Percentiles rank a stretch among this genome's conserved stretches.
Evolutionary conservation across 2,797 vertebrate species (phyloP).

Genomic region (Callimico goeldii): DNA sequence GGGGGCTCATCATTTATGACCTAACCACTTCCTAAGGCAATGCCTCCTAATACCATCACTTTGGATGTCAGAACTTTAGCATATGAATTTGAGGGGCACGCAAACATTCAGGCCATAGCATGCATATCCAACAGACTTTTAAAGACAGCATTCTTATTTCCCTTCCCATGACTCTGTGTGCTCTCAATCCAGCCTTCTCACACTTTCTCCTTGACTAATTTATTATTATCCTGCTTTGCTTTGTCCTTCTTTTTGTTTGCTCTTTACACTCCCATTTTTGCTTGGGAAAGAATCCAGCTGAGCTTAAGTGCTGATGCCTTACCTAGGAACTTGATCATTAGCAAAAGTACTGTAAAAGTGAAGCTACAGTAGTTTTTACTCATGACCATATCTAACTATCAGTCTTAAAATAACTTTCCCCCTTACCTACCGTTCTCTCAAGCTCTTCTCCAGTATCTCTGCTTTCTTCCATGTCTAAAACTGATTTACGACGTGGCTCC

Average conservation of each 20-base stretch:
- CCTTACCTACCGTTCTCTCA: background rate
- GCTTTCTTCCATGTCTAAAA: background rate
- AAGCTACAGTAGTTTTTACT: background rate
- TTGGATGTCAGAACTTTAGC: background rate
- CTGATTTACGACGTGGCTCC: background rate
- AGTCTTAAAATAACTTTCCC: background rate
- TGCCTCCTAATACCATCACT: background rate
- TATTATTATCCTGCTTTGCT: background rate
- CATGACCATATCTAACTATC: background rate
- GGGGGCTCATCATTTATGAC: background rate
- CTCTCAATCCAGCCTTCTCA: background rate
- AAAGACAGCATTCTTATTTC: rapidly evolving
- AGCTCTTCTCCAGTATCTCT: background rate
- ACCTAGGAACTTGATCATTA: background rate
- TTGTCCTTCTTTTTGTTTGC: background rate
- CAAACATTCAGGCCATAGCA: background rate
- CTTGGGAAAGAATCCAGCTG: background rate
- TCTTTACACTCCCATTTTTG: background rate
- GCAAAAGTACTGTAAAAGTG: background rate
- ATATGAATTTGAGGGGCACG: background rate
- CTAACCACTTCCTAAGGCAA: no score
- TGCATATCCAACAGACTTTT: rapidly evolving
- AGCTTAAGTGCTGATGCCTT: background rate
- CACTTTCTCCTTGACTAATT: background rate
- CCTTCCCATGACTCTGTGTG: background rate